Percentiles rank a stretch among this genome's conserved stretches.
phyloP scores from a whole-genome alignment of 2,888 invertebrate genomes.

The Synanthedon tipuliformis region DNA sequence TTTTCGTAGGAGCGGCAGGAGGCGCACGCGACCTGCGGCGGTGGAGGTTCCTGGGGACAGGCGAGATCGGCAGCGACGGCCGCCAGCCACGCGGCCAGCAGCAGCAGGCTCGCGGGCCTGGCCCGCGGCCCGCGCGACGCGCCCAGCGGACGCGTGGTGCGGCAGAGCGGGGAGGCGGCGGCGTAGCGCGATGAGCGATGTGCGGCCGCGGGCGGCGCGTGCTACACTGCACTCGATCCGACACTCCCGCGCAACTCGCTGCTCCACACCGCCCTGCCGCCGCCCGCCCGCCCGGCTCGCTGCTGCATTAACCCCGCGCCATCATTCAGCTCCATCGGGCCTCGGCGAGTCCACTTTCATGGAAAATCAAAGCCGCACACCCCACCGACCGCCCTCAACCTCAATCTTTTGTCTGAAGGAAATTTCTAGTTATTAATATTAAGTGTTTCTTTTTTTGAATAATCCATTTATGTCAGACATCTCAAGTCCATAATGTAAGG shows the following conservation, averaged over 20 bases:
- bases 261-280: constrained; percentile 15
- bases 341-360: too few relatives aligned
- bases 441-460: too few relatives aligned
- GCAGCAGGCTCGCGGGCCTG: constrained; percentile 70
- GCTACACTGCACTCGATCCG: constrained; percentile 42
- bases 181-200: constrained; percentile 60
- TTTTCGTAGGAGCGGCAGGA: constrained; percentile 69
- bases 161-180: constrained; percentile 64
- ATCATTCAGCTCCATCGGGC: too few relatives aligned
- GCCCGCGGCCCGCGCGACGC: constrained; percentile 69
- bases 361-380: too few relatives aligned
- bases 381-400: too few relatives aligned
- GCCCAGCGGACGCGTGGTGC: constrained; percentile 70
- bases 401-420: too few relatives aligned
- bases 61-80: constrained; percentile 40
- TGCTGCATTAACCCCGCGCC: constrained; percentile 15
- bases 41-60: constrained; percentile 45
- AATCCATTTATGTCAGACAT: too few relatives aligned
- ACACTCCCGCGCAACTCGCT: constrained; percentile 12
- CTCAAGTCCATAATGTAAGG: too few relatives aligned
- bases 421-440: too few relatives aligned
- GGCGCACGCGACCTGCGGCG: constrained; percentile 52
- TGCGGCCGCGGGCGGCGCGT: constrained; percentile 61
- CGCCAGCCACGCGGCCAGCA: constrained; percentile 64
- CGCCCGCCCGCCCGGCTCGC: constrained; percentile 23